phyloP scores from a whole-genome alignment of 2,113 vertebrate genomes.

The Pontoporia blainvillei region DNA sequence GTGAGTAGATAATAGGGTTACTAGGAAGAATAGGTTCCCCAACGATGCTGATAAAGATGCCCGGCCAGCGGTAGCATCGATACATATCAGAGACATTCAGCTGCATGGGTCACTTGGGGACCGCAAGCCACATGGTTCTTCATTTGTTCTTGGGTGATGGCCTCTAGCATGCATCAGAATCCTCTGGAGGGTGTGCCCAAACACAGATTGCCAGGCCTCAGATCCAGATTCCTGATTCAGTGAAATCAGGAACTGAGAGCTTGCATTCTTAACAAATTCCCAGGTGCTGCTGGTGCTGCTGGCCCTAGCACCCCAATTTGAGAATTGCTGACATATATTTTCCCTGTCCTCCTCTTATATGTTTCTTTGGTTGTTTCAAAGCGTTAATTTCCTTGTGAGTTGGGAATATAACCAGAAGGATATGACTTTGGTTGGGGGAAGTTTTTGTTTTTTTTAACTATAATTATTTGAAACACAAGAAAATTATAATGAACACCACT shows the following conservation, averaged over 20 bases:
- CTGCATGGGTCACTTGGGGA: background rate
- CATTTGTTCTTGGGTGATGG: background rate
- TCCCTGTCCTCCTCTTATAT: background rate
- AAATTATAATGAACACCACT: background rate
- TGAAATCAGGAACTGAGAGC: background rate
- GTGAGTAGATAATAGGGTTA: background rate
- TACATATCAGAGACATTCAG: background rate
- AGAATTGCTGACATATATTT: background rate
- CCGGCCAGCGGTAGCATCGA: background rate
- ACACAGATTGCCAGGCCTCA: background rate
- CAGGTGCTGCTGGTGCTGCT: background rate
- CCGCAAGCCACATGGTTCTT: background rate
- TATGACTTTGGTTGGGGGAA: background rate
- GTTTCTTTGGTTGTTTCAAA: background rate
- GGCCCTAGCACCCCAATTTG: background rate
- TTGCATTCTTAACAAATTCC: background rate
- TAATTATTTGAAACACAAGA: slow-evolving; percentile 10
- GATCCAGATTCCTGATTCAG: background rate
- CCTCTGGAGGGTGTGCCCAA: background rate
- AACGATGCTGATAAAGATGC: background rate
- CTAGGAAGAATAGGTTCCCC: background rate
- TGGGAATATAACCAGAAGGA: background rate
- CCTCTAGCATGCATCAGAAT: background rate
- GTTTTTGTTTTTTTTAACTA: background rate
- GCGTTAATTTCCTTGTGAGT: background rate